Evolutionary conservation across 2,888 invertebrate species (phyloP).

Genomic region (Aspidiotus destructor): DNA sequence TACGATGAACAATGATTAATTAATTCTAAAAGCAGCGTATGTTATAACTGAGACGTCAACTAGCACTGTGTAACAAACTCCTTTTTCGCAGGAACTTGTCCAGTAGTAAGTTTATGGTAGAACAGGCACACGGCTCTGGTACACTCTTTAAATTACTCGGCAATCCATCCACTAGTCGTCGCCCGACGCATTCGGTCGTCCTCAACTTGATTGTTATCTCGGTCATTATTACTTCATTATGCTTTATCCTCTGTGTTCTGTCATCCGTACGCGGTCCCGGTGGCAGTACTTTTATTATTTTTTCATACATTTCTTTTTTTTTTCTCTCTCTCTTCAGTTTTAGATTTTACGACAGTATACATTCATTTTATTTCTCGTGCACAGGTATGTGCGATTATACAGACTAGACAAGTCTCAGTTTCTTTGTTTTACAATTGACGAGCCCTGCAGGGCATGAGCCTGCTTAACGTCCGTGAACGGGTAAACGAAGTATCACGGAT

Average conservation of each 20-base stretch:
- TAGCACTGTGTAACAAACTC: slow-evolving; percentile 19
- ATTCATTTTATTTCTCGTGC: not conserved
- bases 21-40: too few relatives aligned
- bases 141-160: slow-evolving; percentile 29
- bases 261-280: slow-evolving; percentile 26
- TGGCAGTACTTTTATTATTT: slow-evolving; percentile 17
- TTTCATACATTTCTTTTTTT: not conserved
- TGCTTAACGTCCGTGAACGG: too few relatives aligned
- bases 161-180: slow-evolving; percentile 31
- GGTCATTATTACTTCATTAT: slow-evolving; percentile 29
- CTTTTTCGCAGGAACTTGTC: slow-evolving; percentile 31
- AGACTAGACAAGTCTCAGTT: not conserved
- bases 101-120: slow-evolving; percentile 29
- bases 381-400: not conserved
- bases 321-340: not conserved
- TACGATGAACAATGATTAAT: too few relatives aligned
- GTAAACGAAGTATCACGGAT: too few relatives aligned
- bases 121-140: slow-evolving; percentile 31
- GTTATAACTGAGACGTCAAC: not conserved
- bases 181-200: slow-evolving; percentile 30
- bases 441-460: too few relatives aligned
- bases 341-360: not conserved
- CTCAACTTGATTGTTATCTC: slow-evolving; percentile 30
- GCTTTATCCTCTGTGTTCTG: slow-evolving; percentile 32
- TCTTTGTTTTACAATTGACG: too few relatives aligned